A percentile compares a stretch with the other conserved stretches of the same genome.
phyloP scores from a whole-genome alignment of 2,113 vertebrate species.

The Chloebia gouldiae region DNA sequence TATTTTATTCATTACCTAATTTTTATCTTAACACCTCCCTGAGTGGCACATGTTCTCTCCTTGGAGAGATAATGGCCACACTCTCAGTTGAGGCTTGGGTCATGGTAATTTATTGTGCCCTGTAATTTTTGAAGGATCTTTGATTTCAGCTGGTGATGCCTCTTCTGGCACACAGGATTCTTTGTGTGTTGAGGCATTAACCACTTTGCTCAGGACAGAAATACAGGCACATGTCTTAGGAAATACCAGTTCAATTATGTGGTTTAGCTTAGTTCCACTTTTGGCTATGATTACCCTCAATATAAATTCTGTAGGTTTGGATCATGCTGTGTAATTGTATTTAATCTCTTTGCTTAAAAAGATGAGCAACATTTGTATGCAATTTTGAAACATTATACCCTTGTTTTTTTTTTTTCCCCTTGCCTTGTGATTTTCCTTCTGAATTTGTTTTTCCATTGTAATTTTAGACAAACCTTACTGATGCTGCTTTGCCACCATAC shows the following conservation, averaged over 20 bases:
- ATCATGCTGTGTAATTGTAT: not conserved
- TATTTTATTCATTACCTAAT: not conserved
- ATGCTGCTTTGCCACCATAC: constrained; percentile 60
- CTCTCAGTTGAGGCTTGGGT: not conserved
- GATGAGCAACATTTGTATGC: not conserved
- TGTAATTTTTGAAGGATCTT: not conserved
- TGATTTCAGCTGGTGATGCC: not conserved
- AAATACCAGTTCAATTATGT: not conserved
- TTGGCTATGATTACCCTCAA: not conserved
- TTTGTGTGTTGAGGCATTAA: not conserved
- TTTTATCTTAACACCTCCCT: not conserved
- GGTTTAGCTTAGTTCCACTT: not conserved
- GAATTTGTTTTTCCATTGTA: not conserved
- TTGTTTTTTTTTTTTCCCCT: not conserved
- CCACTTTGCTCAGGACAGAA: not conserved
- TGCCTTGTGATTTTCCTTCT: not conserved
- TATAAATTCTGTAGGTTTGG: not conserved
- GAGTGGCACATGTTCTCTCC: not conserved
- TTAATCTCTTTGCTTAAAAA: not conserved
- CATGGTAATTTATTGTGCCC: not conserved
- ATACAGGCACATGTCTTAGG: not conserved
- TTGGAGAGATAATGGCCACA: not conserved
- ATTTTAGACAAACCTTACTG: constrained; percentile 73
- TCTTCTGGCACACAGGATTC: not conserved
- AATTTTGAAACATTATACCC: not conserved